Evolutionary conservation across 2,797 vertebrate species (phyloP), one percentile per base, ranked within the genome.

Genomic region (Gila robusta): DNA sequence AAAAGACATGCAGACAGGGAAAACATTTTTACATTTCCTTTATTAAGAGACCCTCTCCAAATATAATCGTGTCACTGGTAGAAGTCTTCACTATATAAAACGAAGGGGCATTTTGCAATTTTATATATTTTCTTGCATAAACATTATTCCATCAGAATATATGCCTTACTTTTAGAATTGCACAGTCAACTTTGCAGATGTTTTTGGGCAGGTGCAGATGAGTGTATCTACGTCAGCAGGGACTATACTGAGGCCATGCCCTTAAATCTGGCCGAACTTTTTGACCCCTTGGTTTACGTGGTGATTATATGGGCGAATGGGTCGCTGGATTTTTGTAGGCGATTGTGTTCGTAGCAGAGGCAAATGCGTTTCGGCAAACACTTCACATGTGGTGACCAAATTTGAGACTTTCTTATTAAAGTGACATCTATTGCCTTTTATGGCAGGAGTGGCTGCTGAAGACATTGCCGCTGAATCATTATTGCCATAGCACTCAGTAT

Each of bases 111-210:
- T 41, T 67, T 67, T 67, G 6, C 32, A 67, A 59, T 10, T 37
- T 7, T 21, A 69, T 39, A 69, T 32, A 32, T 1, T 41, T 16
- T 28, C 11, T 64, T 64, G 59, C 59, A 62, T 26, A 26, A 62
- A 26, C 59, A 14, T 4, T 26, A 62, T 62, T 26, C n/a, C 59
- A 62, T 62, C 11, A 64, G 11, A 28, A 73, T 19, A 49, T n/a
- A 73, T 73, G 14, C 49, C 49, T 54, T 76, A 54, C 49, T 37
- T 76, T 54, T 54, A n/a, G 32, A 78, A 78, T 78, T n/a, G n/a
- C 35, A 56, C 21, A 59, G 54, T 39, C 35, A 39, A 7, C n/a
- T n/a, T 59, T n/a, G 23, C n/a, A 62, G 54, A 78, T 26, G 23
- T 16, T 41, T 79, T 79, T 62, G 56, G 23, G 23, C 37, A 79